phyloP scores from a whole-genome alignment of 2,797 vertebrate species.

The Parauchenoglanis ngamensis region DNA sequence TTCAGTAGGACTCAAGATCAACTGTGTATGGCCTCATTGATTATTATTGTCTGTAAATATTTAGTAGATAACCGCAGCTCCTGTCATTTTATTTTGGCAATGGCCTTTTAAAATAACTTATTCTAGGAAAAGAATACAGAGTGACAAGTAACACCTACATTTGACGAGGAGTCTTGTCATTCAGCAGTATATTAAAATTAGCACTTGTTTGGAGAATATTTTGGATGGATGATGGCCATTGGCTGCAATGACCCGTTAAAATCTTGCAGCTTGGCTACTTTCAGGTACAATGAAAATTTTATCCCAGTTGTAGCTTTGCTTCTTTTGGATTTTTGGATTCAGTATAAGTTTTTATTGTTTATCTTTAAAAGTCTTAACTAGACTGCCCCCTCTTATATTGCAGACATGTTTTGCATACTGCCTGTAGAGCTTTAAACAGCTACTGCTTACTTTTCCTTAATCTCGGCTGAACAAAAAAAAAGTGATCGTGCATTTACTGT shows the following conservation, averaged over 20 bases:
- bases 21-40: not conserved
- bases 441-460: not conserved
- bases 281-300: not conserved
- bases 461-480: not conserved
- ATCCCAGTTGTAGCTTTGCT: not conserved
- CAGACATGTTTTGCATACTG: not conserved
- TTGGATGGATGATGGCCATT: not conserved
- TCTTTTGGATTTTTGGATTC: not conserved
- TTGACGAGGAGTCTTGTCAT: not conserved
- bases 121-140: not conserved
- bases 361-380: not conserved
- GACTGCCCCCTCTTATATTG: not conserved
- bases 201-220: conserved; percentile 16
- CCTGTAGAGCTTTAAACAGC: not conserved
- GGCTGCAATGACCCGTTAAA: not conserved
- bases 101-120: not conserved
- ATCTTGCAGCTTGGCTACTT: not conserved
- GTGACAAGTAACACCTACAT: not conserved
- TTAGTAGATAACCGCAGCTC: not conserved
- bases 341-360: not conserved
- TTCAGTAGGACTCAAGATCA: not conserved
- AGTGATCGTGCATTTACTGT: not conserved
- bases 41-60: conserved; percentile 4
- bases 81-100: not conserved
- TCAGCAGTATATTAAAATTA: not conserved